These are phyloP conservation scores for Syngnathoides biaculeatus DNA, from an alignment of 2,113 vertebrate genomes.

Conservation along the genomic window DNA sequence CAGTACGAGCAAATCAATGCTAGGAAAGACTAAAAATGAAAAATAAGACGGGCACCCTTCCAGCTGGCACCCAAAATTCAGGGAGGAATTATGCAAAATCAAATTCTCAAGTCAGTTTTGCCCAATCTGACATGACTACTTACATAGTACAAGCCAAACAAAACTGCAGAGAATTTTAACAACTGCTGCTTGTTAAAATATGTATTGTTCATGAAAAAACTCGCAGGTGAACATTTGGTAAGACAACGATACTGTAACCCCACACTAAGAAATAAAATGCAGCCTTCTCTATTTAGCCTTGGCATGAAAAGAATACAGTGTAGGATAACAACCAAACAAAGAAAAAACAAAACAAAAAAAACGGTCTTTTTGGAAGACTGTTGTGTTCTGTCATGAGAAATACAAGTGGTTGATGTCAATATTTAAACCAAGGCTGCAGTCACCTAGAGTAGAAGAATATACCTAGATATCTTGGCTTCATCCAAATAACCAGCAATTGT, in stretches of 20 bases:
- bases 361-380: slow-evolving; percentile 1
- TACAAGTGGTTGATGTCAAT: not conserved
- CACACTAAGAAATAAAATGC: slow-evolving; percentile 44
- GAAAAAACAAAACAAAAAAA: not conserved
- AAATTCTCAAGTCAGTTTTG: slow-evolving; percentile 37
- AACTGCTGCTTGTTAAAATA: slow-evolving; percentile 30
- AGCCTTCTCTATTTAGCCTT: slow-evolving; percentile 28
- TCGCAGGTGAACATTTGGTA: slow-evolving; percentile 27
- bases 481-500: not conserved
- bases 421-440: not conserved
- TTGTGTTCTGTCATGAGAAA: not conserved
- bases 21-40: slow-evolving; percentile 62
- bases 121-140: slow-evolving; percentile 34
- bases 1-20: slow-evolving; percentile 86
- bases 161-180: slow-evolving; percentile 35
- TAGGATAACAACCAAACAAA: too few species aligned
- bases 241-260: slow-evolving; percentile 44
- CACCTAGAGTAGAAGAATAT: not conserved
- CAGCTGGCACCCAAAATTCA: slow-evolving; percentile 48
- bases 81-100: slow-evolving; percentile 56
- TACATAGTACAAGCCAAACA: slow-evolving; percentile 46
- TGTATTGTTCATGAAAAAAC: slow-evolving; percentile 7
- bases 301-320: slow-evolving; percentile 34
- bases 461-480: not conserved
- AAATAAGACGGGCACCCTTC: slow-evolving; percentile 36